phyloP scores from a whole-genome alignment of 2,797 vertebrate genomes.

The Halcyon badia region DNA sequence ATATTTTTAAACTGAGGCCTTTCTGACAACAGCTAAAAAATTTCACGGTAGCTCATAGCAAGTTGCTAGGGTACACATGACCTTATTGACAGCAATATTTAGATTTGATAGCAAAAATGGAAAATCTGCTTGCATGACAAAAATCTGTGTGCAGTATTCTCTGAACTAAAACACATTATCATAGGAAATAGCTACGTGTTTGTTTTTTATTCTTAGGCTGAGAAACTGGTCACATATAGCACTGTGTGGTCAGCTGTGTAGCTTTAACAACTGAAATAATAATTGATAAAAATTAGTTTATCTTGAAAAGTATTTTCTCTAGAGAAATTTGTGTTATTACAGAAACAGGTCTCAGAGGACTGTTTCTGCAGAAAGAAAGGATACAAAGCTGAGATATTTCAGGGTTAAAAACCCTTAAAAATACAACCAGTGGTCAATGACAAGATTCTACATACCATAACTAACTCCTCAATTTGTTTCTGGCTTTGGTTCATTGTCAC shows the following conservation, averaged over 20 bases:
- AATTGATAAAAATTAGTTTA: neutral
- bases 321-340: neutral
- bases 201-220: neutral
- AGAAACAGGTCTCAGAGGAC: neutral
- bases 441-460: conserved; percentile 1
- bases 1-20: neutral
- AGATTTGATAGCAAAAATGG: neutral
- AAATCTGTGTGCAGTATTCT: neutral
- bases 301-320: neutral
- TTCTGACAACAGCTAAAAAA: neutral
- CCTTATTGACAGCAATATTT: neutral
- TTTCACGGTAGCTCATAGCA: neutral
- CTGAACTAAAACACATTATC: neutral
- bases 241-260: neutral
- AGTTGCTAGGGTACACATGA: neutral
- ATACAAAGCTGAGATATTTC: neutral
- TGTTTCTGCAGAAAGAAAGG: neutral
- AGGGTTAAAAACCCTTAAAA: neutral
- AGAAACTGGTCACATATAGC: neutral
- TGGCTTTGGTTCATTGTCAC: conserved; percentile 19
- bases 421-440: neutral
- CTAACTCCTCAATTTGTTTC: conserved; percentile 14
- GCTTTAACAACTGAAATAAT: conserved; percentile 25
- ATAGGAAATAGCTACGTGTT: neutral
- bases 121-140: neutral